These are phyloP conservation scores for Passer domesticus DNA, from an alignment of 2,113 vertebrate species.

Conservation along the genomic window DNA sequence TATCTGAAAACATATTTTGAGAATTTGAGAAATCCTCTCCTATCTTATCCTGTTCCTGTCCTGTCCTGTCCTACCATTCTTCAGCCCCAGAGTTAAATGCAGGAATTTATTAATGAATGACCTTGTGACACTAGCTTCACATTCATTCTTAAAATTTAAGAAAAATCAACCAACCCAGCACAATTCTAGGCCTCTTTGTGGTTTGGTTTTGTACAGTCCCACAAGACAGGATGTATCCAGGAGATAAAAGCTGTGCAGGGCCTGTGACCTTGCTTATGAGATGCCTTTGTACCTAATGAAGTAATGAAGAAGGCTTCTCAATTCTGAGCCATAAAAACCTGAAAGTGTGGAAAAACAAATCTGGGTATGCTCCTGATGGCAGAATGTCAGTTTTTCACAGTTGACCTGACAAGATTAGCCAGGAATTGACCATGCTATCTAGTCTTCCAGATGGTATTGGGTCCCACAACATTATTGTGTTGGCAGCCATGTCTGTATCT, in stretches of 20 bases:
- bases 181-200: neutral
- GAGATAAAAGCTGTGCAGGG: neutral
- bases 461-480: neutral
- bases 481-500: neutral
- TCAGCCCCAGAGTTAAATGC: neutral
- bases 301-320: neutral
- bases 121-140: neutral
- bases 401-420: neutral
- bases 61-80: neutral
- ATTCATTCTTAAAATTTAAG: neutral
- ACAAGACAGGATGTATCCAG: neutral
- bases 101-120: neutral
- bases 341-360: neutral
- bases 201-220: neutral
- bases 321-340: neutral
- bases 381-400: neutral
- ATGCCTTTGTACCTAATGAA: accelerated
- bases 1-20: neutral
- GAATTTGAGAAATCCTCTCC: neutral
- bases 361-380: neutral
- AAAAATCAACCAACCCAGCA: neutral
- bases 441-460: neutral
- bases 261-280: neutral
- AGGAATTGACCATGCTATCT: neutral
- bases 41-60: too few relatives aligned